These are phyloP conservation scores for Caenorhabditis sp. DNA, from an alignment of 2,888 invertebrate genomes.

Conservation along the genomic window DNA sequence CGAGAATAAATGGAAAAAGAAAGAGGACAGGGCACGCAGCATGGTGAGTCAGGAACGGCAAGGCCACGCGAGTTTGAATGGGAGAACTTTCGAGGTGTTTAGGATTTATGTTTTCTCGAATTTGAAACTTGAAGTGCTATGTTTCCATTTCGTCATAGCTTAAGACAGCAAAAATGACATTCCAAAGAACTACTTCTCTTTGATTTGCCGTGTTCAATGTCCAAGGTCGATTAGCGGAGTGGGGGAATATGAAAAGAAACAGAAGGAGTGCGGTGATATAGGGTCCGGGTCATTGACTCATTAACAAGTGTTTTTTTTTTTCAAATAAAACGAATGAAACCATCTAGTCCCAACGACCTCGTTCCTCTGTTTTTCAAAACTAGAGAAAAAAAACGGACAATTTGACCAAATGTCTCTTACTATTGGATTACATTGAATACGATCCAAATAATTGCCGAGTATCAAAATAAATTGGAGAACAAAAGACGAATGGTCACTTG, in stretches of 20 bases:
- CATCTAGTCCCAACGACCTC: too few species aligned
- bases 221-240: conserved; percentile 21
- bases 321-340: not conserved
- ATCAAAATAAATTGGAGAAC: conserved; percentile 41
- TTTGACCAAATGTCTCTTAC: conserved; percentile 61
- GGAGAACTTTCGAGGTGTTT: too few species aligned
- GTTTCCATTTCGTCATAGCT: too few species aligned
- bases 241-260: not conserved
- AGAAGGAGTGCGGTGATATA: conserved; percentile 32
- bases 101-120: not conserved
- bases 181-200: too few species aligned
- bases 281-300: not conserved
- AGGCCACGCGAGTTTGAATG: conserved; percentile 37
- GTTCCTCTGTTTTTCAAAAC: not conserved
- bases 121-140: too few species aligned
- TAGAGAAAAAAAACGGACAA: conserved; percentile 29
- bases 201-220: conserved; percentile 21
- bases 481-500: conserved; percentile 32
- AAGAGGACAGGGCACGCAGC: conserved; percentile 5
- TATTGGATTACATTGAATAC: conserved; percentile 52
- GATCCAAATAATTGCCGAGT: conserved; percentile 54
- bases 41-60: conserved; percentile 57
- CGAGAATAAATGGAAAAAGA: conserved; percentile 8
- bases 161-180: too few species aligned
- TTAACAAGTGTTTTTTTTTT: conserved; percentile 1